phyloP scores from a whole-genome alignment of 2,888 invertebrate species.

The Dryocosmus kuriphilus region DNA sequence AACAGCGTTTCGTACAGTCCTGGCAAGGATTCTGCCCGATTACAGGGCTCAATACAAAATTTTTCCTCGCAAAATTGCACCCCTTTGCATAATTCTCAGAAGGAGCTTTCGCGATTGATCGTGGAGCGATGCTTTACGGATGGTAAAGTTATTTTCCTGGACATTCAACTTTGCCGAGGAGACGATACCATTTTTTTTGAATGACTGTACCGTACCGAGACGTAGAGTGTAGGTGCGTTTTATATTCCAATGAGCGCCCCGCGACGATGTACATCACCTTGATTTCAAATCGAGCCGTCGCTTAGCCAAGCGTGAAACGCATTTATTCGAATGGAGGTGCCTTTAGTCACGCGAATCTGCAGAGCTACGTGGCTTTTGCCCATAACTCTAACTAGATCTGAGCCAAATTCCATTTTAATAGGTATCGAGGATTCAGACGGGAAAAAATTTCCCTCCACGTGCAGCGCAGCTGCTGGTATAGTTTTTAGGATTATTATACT shows the following conservation, averaged over 20 bases:
- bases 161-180: not conserved
- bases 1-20: conserved; percentile 67
- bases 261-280: conserved; percentile 69
- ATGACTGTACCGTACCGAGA: conserved; percentile 59
- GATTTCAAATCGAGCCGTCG: conserved; percentile 75
- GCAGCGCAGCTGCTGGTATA: not conserved
- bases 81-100: conserved; percentile 1
- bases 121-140: conserved; percentile 19
- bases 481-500: not conserved
- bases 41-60: conserved; percentile 21
- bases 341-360: conserved; percentile 66
- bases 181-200: conserved; percentile 58
- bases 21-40: conserved; percentile 47
- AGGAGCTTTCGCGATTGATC: conserved; percentile 15
- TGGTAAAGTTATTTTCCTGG: not conserved
- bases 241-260: conserved; percentile 66
- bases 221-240: conserved; percentile 55
- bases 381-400: conserved; percentile 60
- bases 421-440: conserved; percentile 14
- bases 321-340: conserved; percentile 71
- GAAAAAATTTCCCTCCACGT: conserved; percentile 3
- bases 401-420: conserved; percentile 58
- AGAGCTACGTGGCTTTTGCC: conserved; percentile 55
- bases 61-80: conserved; percentile 15
- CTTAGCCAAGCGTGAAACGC: conserved; percentile 76